Base-by-base conservation (phyloP, 2,888 invertebrate genomes). In the Merodon equestris region DNA sequence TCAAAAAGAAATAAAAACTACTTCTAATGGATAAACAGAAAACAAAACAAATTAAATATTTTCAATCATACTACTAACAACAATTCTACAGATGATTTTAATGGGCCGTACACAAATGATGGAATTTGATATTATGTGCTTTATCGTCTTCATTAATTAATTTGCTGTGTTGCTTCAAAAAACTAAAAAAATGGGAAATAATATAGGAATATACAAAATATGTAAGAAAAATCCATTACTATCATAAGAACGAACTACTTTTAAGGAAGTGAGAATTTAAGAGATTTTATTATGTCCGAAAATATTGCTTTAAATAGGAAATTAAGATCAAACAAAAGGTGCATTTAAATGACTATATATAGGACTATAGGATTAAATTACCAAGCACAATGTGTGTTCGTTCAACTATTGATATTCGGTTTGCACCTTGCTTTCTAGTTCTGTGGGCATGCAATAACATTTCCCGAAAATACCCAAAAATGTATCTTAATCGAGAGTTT, bases 91-190 rank as follows among this genome's bases (percentile, higher is more conserved):
- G 79, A 74, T 79, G 79, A 79, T 64, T 79, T 82, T 85, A 86
- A 88, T 89, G 89, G 89, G 88, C 89, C 88, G 87, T 88, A 88
- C 84, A 84, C 86, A 87, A 89, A 89, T 88, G 88, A 88, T 88
- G 88, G 89, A 89, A 88, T 87, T 84, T 87, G 86, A 87, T 88
- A 88, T 87, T 85, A 85, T 84, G 64, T 79, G 75, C 79, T 74
- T 73, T 73, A 60, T 79, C 79, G 64, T 68, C 79, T 60, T 79
- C 68, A 70, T 67, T 68, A 60, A 68, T 70, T 64, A 70, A 74
- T 79, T 64, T 64, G 60, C 74, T 79, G 79, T 74, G 64, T 79
- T 74, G 63, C 68, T 68, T 79, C 73, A 74, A 79, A 63, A 68
- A 74, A 79, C 74, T 79, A 74, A 79, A 74, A 57, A 54, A 79